A percentile compares a stretch with the other conserved stretches of the same genome.
phyloP scores from a whole-genome alignment of 2,113 vertebrate species.

The Apodemus sylvaticus region DNA sequence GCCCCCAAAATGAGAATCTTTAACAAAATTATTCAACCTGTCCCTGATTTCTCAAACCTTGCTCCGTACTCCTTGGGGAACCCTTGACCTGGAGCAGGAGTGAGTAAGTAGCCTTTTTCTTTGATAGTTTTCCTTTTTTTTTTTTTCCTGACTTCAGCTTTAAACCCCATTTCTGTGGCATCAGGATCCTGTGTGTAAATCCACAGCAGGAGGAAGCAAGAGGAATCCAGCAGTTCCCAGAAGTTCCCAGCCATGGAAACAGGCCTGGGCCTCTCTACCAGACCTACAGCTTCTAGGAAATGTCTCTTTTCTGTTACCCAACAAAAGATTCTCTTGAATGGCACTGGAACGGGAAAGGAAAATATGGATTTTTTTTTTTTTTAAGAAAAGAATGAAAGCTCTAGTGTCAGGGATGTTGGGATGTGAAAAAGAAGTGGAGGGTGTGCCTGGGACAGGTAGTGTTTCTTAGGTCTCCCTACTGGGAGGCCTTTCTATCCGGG shows the following conservation, averaged over 20 bases:
- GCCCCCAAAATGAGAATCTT: background rate
- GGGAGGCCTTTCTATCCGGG: background rate
- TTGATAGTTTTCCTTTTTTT: background rate
- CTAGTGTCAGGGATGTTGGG: background rate
- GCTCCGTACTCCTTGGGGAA: background rate
- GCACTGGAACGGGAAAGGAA: background rate
- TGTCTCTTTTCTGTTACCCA: background rate
- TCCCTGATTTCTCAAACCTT: background rate
- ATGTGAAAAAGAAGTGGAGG: background rate
- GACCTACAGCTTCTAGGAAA: background rate
- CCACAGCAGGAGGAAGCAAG: background rate
- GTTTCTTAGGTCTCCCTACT: background rate
- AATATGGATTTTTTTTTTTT: background rate
- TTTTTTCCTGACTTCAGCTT: background rate
- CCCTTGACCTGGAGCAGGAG: background rate
- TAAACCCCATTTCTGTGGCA: background rate
- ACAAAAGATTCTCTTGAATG: background rate
- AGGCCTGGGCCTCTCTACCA: too few species aligned
- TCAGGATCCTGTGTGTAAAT: background rate
- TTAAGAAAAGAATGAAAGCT: conserved; percentile 19
- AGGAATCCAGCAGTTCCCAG: background rate
- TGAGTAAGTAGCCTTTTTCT: background rate
- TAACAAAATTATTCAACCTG: background rate
- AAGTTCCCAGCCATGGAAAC: background rate
- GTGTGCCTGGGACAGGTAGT: accelerated